Conservation (phyloP, 37 sponge, comb jelly and placozoan genomes). For the Oopsacas minuta region DNA sequence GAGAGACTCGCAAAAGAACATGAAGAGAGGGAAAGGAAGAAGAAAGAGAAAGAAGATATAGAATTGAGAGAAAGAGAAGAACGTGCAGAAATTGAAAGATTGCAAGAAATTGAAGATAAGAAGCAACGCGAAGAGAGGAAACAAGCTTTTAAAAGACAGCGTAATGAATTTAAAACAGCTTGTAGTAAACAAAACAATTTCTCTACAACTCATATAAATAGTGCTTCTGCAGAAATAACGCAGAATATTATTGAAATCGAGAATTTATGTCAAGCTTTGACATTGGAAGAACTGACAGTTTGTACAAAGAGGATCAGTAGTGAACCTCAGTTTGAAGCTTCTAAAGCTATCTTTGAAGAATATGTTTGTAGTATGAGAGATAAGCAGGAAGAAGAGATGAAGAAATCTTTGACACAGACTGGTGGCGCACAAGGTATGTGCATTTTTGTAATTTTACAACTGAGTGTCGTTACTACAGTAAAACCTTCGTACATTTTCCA, state of each 20-base stretch:
- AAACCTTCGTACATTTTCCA: no score
- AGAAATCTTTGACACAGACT: neutral
- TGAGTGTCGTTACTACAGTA: no score
- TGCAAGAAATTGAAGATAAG: constrained; percentile 5
- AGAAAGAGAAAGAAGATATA: constrained; percentile 44
- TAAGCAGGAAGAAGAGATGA: constrained; percentile 21
- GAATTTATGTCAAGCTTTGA: neutral
- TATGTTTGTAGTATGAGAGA: neutral
- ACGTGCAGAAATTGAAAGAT: neutral
- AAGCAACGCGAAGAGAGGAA: constrained; percentile 15
- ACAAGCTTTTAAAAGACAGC: neutral
- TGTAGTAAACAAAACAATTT: neutral
- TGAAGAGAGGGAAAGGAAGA: constrained; percentile 41
- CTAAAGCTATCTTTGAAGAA: constrained; percentile 24
- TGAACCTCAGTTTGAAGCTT: constrained; percentile 18
- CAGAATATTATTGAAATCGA: neutral
- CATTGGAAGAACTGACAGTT: neutral
- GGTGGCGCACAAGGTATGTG: neutral
- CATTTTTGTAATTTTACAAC: no score
- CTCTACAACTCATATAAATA: neutral
- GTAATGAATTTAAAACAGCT: neutral
- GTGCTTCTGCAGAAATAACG: neutral
- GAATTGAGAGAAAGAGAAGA: constrained; percentile 34
- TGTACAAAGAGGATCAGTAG: neutral
- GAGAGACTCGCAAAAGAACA: constrained; percentile 40